These are phyloP conservation scores for Capitella teleta DNA, from an alignment of 1,140 invertebrate species.

Conservation along the genomic window DNA sequence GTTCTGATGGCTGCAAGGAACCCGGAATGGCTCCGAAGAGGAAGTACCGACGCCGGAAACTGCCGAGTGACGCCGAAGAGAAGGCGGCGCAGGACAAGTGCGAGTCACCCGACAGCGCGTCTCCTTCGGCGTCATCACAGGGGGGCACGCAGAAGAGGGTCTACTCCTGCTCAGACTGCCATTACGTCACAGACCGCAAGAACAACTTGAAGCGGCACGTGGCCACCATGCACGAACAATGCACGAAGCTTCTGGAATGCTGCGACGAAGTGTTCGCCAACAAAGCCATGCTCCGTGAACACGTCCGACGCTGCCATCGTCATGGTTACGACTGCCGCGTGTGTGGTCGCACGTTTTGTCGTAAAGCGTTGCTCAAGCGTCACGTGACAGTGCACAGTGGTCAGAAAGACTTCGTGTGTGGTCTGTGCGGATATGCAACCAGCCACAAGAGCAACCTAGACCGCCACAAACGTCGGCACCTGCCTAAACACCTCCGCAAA, in stretches of 20 bases:
- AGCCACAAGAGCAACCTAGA: slow-evolving; percentile 47
- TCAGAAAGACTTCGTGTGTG: slow-evolving; percentile 42
- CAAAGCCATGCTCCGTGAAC: slow-evolving; percentile 41
- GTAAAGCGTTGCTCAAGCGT: slow-evolving; percentile 45
- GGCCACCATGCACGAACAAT: slow-evolving; percentile 43
- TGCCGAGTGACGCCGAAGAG: no score
- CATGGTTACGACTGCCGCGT: slow-evolving; percentile 42
- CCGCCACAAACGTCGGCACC: slow-evolving; percentile 36
- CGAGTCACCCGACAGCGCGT: no score
- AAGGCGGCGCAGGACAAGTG: no score
- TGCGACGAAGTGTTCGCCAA: slow-evolving; percentile 41
- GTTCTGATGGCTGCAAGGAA: no score
- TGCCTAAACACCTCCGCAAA: no score
- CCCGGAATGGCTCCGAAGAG: no score
- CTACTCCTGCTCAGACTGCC: slow-evolving; percentile 37
- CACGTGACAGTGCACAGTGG: slow-evolving; percentile 44
- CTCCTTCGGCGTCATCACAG: no score
- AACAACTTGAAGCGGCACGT: slow-evolving; percentile 45
- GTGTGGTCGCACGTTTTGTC: slow-evolving; percentile 42
- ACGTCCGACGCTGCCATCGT: slow-evolving; percentile 39
- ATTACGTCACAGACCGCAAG: slow-evolving; percentile 42
- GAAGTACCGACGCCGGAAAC: no score
- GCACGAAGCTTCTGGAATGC: slow-evolving; percentile 39
- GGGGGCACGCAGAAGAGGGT: no score
- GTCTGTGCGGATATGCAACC: slow-evolving; percentile 43